Conservation (phyloP, 1,140 invertebrate species). For the Thaumetopoea pityocampa region DNA sequence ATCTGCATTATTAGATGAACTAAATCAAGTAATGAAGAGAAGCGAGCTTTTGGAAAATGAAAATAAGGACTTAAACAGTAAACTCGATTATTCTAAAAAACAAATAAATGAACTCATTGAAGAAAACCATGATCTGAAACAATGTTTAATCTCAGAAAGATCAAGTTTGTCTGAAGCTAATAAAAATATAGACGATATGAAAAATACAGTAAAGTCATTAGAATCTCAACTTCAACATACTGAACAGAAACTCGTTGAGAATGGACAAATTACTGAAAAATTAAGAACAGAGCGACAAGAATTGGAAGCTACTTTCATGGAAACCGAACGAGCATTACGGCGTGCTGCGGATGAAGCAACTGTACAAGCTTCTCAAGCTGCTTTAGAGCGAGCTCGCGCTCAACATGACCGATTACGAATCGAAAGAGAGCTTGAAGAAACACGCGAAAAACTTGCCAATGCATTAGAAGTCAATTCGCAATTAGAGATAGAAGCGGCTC, state of each 20-base stretch:
- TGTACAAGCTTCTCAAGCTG: constrained; percentile 68
- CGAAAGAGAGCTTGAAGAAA: constrained; percentile 65
- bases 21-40: constrained; percentile 35
- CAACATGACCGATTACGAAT: constrained; percentile 60
- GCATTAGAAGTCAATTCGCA: constrained; percentile 47
- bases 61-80: constrained; percentile 42
- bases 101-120: constrained; percentile 45
- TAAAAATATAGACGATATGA: constrained; percentile 38
- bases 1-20: constrained; percentile 40
- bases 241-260: constrained; percentile 43
- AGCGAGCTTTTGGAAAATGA: constrained; percentile 46
- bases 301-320: constrained; percentile 51
- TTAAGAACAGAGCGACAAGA: constrained; percentile 51
- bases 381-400: constrained; percentile 64
- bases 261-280: constrained; percentile 37
- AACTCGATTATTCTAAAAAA: constrained; percentile 44
- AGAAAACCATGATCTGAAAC: constrained; percentile 50
- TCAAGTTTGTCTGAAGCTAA: constrained; percentile 33
- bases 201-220: constrained; percentile 30
- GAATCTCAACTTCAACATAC: constrained; percentile 42
- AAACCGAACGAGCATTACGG: constrained; percentile 53
- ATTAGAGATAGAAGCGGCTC: constrained; percentile 55
- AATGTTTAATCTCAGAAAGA: constrained; percentile 30
- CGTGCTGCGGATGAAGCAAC: constrained; percentile 67
- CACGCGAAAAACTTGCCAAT: constrained; percentile 44